phyloP scores from a whole-genome alignment of 1,140 invertebrate genomes.

The Araneus ventricosus region DNA sequence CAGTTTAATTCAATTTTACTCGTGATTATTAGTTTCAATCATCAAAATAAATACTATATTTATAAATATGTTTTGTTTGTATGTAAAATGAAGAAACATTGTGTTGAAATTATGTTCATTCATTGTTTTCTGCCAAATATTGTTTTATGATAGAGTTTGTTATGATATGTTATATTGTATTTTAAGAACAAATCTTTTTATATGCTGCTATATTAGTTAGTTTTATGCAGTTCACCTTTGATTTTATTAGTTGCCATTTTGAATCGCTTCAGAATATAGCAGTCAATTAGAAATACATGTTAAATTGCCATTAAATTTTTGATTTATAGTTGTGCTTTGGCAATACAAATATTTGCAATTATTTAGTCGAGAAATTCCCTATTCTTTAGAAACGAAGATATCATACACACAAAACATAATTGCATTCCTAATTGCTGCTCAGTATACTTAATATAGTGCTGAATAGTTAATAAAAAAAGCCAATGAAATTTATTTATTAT shows the following conservation, averaged over 20 bases:
- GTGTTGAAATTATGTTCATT: not conserved
- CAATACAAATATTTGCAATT: too few species aligned
- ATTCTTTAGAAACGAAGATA: not conserved
- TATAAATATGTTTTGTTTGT: not conserved
- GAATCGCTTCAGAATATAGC: not conserved
- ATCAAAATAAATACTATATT: not conserved
- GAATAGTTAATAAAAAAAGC: constrained; percentile 9
- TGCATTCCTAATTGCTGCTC: constrained; percentile 21
- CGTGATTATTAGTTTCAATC: too few species aligned
- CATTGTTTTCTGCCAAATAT: not conserved
- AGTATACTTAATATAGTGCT: not conserved
- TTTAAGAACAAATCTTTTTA: not conserved
- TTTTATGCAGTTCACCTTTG: not conserved
- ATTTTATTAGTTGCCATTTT: not conserved
- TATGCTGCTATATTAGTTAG: not conserved
- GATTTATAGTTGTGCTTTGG: not conserved
- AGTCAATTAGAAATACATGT: not conserved
- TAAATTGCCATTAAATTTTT: not conserved
- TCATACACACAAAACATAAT: not conserved
- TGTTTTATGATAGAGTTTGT: not conserved
- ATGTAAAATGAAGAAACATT: not conserved
- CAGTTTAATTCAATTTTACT: too few species aligned
- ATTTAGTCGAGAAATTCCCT: too few species aligned
- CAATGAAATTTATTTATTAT: constrained; percentile 24
- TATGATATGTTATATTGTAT: not conserved